phyloP scores from a whole-genome alignment of 2,113 vertebrate genomes.

The Burhinus bistriatus region DNA sequence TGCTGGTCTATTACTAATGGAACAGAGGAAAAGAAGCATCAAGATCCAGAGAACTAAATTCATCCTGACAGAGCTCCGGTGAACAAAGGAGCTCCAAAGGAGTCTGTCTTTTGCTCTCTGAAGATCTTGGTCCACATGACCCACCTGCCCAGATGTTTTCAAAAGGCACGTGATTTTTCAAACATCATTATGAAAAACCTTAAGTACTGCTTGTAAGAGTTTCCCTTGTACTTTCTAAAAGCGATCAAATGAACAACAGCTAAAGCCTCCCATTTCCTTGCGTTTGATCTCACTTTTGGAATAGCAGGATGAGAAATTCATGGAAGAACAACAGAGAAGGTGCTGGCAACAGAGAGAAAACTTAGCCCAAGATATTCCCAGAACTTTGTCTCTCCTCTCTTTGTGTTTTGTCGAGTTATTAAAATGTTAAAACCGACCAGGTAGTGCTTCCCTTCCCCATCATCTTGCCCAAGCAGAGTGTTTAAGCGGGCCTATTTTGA shows the following conservation, averaged over 20 bases:
- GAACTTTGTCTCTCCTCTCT: neutral
- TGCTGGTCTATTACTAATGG: fast-evolving
- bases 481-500: conserved; percentile 10
- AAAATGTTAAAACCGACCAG: conserved; percentile 1
- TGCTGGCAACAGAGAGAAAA: neutral
- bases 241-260: neutral
- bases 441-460: neutral
- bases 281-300: neutral
- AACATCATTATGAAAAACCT: neutral
- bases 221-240: neutral
- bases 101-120: neutral
- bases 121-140: neutral
- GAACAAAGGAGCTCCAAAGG: neutral
- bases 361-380: neutral
- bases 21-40: neutral
- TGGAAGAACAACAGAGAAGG: neutral
- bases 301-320: neutral
- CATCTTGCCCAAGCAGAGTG: neutral
- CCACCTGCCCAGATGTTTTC: neutral
- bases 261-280: neutral
- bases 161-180: neutral
- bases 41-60: neutral
- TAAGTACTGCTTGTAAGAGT: neutral
- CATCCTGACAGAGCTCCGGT: neutral
- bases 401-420: neutral